These are phyloP conservation scores for Trichogramma pretiosum DNA, from an alignment of 1,140 invertebrate species.

Conservation along the genomic window DNA sequence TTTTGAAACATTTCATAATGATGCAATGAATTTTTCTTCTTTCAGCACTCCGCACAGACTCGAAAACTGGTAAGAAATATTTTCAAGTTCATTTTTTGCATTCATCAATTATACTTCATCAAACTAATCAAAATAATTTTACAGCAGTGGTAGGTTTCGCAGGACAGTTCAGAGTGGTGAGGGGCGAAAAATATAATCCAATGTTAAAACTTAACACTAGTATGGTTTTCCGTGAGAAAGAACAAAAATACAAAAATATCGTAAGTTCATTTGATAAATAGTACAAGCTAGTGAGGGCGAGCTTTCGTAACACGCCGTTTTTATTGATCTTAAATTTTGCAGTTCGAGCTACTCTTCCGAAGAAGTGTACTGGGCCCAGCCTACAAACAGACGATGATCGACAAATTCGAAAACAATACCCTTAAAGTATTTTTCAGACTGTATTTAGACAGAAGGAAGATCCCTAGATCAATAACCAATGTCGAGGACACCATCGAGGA, in stretches of 20 bases:
- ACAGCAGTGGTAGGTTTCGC: constrained; percentile 59
- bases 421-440: constrained; percentile 67
- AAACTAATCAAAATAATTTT: no score
- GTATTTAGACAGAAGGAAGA: constrained; percentile 65
- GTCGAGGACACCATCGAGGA: constrained; percentile 60
- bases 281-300: no score
- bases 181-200: constrained; percentile 58
- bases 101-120: no score
- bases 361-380: constrained; percentile 52
- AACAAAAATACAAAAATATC: constrained; percentile 52
- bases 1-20: no score
- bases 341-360: constrained; percentile 42
- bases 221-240: constrained; percentile 49
- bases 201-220: constrained; percentile 48
- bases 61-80: constrained; percentile 45
- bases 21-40: no score
- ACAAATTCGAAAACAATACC: constrained; percentile 59
- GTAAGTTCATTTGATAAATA: constrained; percentile 35
- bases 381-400: constrained; percentile 54
- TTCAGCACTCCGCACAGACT: constrained; percentile 43
- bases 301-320: constrained; percentile 1
- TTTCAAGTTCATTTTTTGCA: no score
- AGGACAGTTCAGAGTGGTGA: constrained; percentile 57
- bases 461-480: constrained; percentile 56
- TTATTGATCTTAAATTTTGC: constrained; percentile 20